phyloP scores from a whole-genome alignment of 1,140 invertebrate species.

The Heliconius melpomene region DNA sequence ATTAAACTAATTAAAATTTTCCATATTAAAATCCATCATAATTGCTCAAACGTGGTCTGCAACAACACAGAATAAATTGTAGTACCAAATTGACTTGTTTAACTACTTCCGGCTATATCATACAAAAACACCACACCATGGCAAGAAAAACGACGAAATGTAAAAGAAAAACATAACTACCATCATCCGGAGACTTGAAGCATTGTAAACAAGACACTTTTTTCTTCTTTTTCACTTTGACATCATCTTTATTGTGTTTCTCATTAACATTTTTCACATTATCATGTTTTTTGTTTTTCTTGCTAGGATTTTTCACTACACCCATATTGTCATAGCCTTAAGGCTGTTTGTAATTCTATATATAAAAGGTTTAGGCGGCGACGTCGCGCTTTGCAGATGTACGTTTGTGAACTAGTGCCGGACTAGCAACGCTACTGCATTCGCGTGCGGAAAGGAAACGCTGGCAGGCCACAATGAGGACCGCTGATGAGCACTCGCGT shows the following conservation, averaged over 20 bases:
- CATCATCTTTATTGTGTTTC: conserved; percentile 64
- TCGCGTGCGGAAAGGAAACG: conserved; percentile 63
- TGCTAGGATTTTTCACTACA: conserved; percentile 72
- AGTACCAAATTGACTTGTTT: not conserved
- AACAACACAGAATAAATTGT: not conserved
- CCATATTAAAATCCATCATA: not conserved
- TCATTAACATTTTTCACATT: conserved; percentile 62
- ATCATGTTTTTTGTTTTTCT: conserved; percentile 62
- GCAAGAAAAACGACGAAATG: not conserved
- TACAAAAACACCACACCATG: not conserved
- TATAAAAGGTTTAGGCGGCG: conserved; percentile 47
- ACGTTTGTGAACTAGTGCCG: conserved; percentile 73
- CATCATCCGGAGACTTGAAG: conserved; percentile 73
- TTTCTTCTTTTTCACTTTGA: conserved; percentile 78
- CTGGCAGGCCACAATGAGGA: conserved; percentile 58
- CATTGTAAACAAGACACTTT: conserved; percentile 78
- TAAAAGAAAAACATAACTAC: conserved; percentile 52
- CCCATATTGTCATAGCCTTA: conserved; percentile 61
- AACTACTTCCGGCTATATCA: not conserved
- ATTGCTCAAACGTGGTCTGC: not conserved
- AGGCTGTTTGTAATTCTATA: conserved; percentile 7
- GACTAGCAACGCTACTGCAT: conserved; percentile 75
- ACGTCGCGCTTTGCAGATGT: conserved; percentile 57
- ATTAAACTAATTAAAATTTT: not conserved
- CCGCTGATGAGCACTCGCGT: conserved; percentile 53